Conservation (phyloP, 1,140 invertebrate species). For the Melanaphis sacchari region DNA sequence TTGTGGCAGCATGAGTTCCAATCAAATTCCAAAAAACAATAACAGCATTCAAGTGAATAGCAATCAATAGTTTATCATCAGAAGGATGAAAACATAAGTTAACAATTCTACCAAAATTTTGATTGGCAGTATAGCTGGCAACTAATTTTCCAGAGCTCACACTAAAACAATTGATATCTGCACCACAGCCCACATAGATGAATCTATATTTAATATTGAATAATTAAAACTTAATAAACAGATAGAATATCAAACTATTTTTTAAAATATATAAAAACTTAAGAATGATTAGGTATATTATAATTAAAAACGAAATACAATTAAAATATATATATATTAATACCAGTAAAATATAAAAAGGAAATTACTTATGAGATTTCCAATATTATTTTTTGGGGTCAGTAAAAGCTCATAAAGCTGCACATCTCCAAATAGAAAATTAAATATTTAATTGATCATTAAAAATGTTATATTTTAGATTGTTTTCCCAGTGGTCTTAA, state of each 20-base stretch:
- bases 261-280: not conserved
- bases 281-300: too few species aligned
- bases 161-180: constrained; percentile 69
- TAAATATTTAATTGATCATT: not conserved
- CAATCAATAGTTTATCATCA: constrained; percentile 59
- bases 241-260: not conserved
- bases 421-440: not conserved
- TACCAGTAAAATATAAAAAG: not conserved
- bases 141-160: constrained; percentile 68
- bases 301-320: too few species aligned
- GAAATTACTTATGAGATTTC: not conserved
- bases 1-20: constrained; percentile 43
- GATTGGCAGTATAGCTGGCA: constrained; percentile 64
- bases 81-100: constrained; percentile 61
- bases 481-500: not conserved
- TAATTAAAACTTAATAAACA: constrained; percentile 60
- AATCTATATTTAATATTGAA: constrained; percentile 63
- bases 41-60: constrained; percentile 53
- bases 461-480: not conserved
- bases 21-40: constrained; percentile 58
- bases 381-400: not conserved
- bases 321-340: not conserved
- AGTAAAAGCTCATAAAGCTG: not conserved
- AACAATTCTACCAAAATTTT: constrained; percentile 63
- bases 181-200: constrained; percentile 68